Evolutionary conservation across 2,113 vertebrate species (phyloP), one percentile per base, ranked within the genome.

Genomic region (Zapus hudsonius): DNA sequence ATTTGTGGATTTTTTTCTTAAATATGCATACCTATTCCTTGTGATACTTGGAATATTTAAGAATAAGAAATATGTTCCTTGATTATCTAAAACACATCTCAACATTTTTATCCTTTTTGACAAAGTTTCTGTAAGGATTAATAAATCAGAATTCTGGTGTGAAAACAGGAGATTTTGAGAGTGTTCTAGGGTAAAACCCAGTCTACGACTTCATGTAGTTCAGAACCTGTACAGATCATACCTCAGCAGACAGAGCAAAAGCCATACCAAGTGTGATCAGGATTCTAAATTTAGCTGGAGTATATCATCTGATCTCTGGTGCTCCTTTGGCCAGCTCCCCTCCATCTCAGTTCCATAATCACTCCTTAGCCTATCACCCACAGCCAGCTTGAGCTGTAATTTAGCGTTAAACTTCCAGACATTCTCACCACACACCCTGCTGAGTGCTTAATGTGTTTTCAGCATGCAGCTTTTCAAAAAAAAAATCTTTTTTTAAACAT

Each of bases 391-490:
- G 47, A 59, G 22, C 78, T 90, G 0, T 79, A 87, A 92, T 64
- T 88, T 66, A 73, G 25, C 79, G 87, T 47, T 74, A 90, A 95
- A 82, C 42, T 87, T 82, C 57, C 69, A 66, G 63, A 78, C 16
- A 61, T 64, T 78, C 79, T 87, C 25, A 66, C 16, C 23, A 85
- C 23, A 78, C 25, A 69, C 22, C 59, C 70, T 76, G 42, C 59
- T 86, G 87, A 89, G 93, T 9, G 20, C 12, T 82, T 86, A 57
- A 93, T 91, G n/a, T 76, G 20, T 91, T 91, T 92, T 82, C 76
- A 86, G 47, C 9, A 13, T 66, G 9, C 4, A 90, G n/a, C 6
- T 93, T 93, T 87, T 22, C 59, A 91, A 84, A 92, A 40, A 74
- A 89, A n/a, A 23, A 52, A 67, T 17, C n/a, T 20, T 73, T 63